Conservation (phyloP, 1,140 invertebrate species). For the Psix sp. region DNA sequence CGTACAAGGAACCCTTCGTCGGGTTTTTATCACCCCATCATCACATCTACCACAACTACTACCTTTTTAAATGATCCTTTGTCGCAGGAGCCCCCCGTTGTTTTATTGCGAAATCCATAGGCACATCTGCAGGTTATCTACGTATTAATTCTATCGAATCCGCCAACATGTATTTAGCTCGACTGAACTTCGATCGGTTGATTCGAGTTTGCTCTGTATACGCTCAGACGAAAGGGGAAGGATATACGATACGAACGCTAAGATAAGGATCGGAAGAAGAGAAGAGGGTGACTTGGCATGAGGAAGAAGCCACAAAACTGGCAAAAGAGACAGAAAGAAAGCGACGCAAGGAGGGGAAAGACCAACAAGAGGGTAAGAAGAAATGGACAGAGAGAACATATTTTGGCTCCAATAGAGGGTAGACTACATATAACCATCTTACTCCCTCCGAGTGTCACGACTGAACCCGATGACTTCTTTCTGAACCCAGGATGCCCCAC, state of each 20-base stretch:
- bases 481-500: constrained; percentile 47
- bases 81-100: constrained; percentile 9
- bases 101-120: constrained; percentile 30
- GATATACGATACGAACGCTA: constrained; percentile 26
- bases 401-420: constrained; percentile 59
- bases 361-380: constrained; percentile 10
- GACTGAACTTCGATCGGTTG: constrained; percentile 30
- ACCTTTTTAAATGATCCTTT: constrained; percentile 28
- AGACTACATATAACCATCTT: constrained; percentile 9
- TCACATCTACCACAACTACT: constrained; percentile 12
- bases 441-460: constrained; percentile 20
- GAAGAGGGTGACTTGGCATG: constrained; percentile 24
- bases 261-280: constrained; percentile 25
- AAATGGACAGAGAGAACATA: constrained; percentile 8
- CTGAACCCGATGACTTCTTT: constrained; percentile 44
- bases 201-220: constrained; percentile 24
- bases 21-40: constrained; percentile 20
- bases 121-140: constrained; percentile 21
- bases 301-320: constrained; percentile 27
- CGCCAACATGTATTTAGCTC: constrained; percentile 23
- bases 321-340: not conserved
- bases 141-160: constrained; percentile 35
- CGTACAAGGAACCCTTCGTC: too few species aligned
- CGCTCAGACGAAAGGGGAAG: constrained; percentile 17
- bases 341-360: constrained; percentile 8